Conservation (phyloP, 2,888 invertebrate species). For the Poecilus cupreus region DNA sequence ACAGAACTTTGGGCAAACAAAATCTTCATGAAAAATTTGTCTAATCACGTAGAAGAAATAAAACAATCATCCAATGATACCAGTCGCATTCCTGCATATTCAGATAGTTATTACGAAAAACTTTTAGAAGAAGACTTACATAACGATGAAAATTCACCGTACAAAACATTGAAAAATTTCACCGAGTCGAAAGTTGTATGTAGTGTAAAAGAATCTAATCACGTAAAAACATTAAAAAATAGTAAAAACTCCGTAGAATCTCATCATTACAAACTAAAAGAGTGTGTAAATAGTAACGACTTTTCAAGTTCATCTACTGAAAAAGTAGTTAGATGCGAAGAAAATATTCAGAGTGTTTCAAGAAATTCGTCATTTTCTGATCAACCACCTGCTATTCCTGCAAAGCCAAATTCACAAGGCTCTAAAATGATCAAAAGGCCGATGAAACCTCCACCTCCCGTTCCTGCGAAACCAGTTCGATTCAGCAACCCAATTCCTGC, state of each 20-base stretch:
- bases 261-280: neutral
- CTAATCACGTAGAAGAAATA: neutral
- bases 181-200: neutral
- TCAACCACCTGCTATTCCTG: slow-evolving; percentile 2
- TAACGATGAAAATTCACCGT: slow-evolving; percentile 26
- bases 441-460: slow-evolving; percentile 78
- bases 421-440: slow-evolving; percentile 66
- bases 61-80: slow-evolving; percentile 8
- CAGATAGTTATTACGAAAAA: slow-evolving; percentile 52
- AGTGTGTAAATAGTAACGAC: neutral
- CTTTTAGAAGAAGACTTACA: slow-evolving; percentile 50
- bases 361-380: neutral
- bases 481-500: slow-evolving; percentile 58
- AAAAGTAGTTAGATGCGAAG: neutral
- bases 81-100: neutral
- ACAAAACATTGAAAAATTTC: slow-evolving; percentile 19
- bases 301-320: neutral
- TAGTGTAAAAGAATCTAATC: neutral
- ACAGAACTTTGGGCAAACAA: slow-evolving; percentile 22
- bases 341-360: neutral
- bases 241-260: neutral
- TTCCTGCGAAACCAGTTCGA: slow-evolving; percentile 77
- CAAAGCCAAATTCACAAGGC: neutral
- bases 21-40: slow-evolving; percentile 24
- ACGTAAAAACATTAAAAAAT: neutral